Base-by-base conservation (phyloP, 2,888 invertebrate species). In the Pterobdella sp. region DNA sequence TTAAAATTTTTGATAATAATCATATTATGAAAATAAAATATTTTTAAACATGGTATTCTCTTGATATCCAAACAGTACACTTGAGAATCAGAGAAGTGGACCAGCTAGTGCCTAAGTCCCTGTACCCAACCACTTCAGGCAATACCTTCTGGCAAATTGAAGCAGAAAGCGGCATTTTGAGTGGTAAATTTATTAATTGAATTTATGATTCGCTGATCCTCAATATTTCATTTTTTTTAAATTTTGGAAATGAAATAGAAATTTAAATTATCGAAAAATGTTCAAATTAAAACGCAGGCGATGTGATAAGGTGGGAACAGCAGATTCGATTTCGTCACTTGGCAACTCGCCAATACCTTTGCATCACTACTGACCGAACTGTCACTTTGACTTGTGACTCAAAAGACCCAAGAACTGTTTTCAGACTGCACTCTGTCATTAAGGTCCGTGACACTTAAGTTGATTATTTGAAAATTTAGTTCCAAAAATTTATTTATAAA, bases 71-170 rank as follows among this genome's bases (percentile, higher is more conserved):
- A n/a, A 4, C 77, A 84, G 83, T 84, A 37, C 83, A 83, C 76
- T 80, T 84, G 75, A 80, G 84, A 2, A 81, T 84, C 63, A 80
- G 84, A 2, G 81, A 81, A 29, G 82, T 82, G 78, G 83, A 84
- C 75, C 82, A 82, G 73, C 80, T 81, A 74, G 81, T 81, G 64
- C 82, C 84, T 26, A 78, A 81, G 34, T 83, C 83, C 0, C 76
- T 84, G 64, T 81, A 81, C 34, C 83, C 84, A 0, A 82, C 83
- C 0, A 81, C 82, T 31, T 82, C 83, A 4, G 84, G 82, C 7
- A 83, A 82, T 72, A 81, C 82, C 18, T 84, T 81, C 77, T 84
- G 84, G 84, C 81, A 82, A 72, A 80, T 84, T 32, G 82, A 83
- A 75, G 60, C 76, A 7, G 77, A 77, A 67, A 71, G 56, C 37